Evolutionary conservation across 2,113 vertebrate species (phyloP).

Genomic region (Charadrius vociferus): DNA sequence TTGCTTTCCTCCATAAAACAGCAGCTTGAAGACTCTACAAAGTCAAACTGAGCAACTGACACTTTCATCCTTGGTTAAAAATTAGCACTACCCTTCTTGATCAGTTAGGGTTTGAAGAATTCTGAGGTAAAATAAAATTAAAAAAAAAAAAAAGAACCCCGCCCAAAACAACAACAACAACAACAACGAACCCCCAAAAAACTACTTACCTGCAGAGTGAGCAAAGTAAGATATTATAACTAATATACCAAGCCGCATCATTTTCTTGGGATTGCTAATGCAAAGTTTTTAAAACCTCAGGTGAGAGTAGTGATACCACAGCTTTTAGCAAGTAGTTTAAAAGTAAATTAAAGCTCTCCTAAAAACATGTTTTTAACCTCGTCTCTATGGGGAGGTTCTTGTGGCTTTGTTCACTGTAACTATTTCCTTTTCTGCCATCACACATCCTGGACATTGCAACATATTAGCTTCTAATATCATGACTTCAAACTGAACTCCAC

Average conservation of each 20-base stretch:
- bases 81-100: background rate
- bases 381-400: background rate
- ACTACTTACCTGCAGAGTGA: background rate
- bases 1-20: background rate
- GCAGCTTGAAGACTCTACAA: background rate
- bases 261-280: background rate
- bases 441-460: background rate
- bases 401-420: slow-evolving; percentile 18
- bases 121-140: background rate
- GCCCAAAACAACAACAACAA: too few species aligned
- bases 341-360: background rate
- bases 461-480: background rate
- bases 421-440: background rate
- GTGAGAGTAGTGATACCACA: background rate
- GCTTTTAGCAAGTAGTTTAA: background rate
- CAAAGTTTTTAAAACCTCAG: background rate
- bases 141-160: background rate
- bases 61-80: background rate
- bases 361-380: slow-evolving; percentile 12
- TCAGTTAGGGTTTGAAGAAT: background rate
- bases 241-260: background rate
- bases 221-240: background rate
- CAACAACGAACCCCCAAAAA: background rate
- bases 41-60: background rate
- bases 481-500: background rate